phyloP scores from a whole-genome alignment of 2,113 vertebrate genomes.

The Irena cyanogastra region DNA sequence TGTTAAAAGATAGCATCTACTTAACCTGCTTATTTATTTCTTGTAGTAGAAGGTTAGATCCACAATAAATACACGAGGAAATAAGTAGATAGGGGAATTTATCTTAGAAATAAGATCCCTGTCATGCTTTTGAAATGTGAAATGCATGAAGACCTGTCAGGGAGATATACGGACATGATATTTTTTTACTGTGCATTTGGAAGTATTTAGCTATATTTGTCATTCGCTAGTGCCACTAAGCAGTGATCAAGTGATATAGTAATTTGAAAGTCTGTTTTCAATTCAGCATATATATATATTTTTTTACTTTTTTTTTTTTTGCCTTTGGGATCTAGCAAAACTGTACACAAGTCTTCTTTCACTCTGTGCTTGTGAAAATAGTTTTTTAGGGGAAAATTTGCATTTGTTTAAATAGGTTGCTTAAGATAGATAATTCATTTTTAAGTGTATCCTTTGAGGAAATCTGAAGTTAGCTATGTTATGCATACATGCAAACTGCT shows the following conservation, averaged over 20 bases:
- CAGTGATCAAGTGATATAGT: slow-evolving; percentile 68
- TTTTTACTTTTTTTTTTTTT: background rate
- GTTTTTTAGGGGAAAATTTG: background rate
- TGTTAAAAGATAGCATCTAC: slow-evolving; percentile 93
- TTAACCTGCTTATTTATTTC: slow-evolving; percentile 96
- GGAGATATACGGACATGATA: slow-evolving; percentile 85
- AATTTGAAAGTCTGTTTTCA: slow-evolving; percentile 66
- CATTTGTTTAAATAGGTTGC: background rate
- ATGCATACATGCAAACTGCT: background rate
- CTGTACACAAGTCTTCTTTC: background rate
- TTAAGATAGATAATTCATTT: background rate
- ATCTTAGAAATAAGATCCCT: slow-evolving; percentile 88
- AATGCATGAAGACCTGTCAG: slow-evolving; percentile 79
- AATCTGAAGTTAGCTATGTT: background rate
- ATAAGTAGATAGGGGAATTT: slow-evolving; percentile 84
- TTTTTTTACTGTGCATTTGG: slow-evolving; percentile 81
- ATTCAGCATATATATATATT: slow-evolving; percentile 13
- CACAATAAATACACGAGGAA: slow-evolving; percentile 88
- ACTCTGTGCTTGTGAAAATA: background rate
- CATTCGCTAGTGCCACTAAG: slow-evolving; percentile 70
- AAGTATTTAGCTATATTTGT: slow-evolving; percentile 85
- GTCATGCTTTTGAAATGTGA: slow-evolving; percentile 81
- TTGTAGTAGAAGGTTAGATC: slow-evolving; percentile 81
- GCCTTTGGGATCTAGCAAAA: background rate
- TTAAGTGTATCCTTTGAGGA: background rate